Percentiles rank a stretch among this genome's conserved stretches.
phyloP scores from a whole-genome alignment of 2,888 invertebrate genomes.

The Drosophila fungiperda region DNA sequence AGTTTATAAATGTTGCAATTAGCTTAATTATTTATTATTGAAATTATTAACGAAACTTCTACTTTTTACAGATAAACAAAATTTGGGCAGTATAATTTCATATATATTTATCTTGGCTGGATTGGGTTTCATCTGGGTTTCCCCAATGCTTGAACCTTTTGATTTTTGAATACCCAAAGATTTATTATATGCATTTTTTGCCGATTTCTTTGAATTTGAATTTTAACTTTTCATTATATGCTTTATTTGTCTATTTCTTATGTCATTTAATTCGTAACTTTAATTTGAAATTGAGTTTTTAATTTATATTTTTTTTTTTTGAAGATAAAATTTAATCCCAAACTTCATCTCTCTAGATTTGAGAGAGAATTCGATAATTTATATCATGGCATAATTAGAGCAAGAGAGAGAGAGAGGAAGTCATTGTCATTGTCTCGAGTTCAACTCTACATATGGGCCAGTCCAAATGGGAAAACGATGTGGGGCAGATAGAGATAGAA shows the following conservation, averaged over 20 bases:
- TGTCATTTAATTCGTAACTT: not conserved
- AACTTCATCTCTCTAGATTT: not conserved
- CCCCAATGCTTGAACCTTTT: too few relatives aligned
- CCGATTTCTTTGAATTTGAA: not conserved
- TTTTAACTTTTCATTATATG: not conserved
- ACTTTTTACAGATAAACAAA: not conserved
- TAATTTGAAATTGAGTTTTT: not conserved
- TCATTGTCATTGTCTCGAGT: constrained; percentile 24
- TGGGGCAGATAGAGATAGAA: not conserved
- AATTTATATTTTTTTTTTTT: too few relatives aligned
- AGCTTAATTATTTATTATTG: not conserved
- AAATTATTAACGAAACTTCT: not conserved
- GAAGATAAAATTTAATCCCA: too few relatives aligned
- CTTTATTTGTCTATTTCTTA: not conserved
- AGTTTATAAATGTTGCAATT: not conserved
- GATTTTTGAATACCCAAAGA: too few relatives aligned
- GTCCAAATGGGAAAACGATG: constrained; percentile 15
- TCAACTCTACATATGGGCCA: constrained; percentile 15
- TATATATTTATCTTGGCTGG: not conserved
- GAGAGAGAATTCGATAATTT: constrained; percentile 9
- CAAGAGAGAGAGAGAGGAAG: constrained; percentile 36
- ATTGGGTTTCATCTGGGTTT: not conserved
- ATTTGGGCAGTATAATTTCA: too few relatives aligned
- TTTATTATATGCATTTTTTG: not conserved
- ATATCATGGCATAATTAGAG: constrained; percentile 11